phyloP scores from a whole-genome alignment of 2,797 vertebrate genomes.

The Thripadectes ignobilis region DNA sequence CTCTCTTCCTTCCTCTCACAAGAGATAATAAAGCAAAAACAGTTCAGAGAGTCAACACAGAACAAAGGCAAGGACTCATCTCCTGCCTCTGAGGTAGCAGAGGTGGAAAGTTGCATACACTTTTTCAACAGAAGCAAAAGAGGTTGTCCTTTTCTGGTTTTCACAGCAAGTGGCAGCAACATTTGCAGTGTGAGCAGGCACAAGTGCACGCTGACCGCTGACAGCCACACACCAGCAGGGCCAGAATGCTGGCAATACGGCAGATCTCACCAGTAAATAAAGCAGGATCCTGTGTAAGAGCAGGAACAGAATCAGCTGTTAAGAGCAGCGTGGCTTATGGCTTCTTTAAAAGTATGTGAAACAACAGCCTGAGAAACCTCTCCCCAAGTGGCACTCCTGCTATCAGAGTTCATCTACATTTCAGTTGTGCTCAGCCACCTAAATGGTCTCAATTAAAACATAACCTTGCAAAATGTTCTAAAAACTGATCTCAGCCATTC shows the following conservation, averaged over 20 bases:
- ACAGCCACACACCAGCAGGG: background rate
- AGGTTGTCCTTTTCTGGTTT: background rate
- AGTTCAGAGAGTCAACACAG: background rate
- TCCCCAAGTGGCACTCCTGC: rapidly evolving
- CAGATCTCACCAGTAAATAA: background rate
- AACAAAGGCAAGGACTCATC: background rate
- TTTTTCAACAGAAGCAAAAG: background rate
- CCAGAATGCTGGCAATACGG: rapidly evolving
- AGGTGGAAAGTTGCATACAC: background rate
- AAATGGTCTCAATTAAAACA: background rate
- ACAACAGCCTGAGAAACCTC: background rate
- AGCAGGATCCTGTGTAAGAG: background rate
- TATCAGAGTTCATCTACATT: background rate
- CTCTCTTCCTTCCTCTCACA: background rate
- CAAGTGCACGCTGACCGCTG: background rate
- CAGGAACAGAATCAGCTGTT: background rate
- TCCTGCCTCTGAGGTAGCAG: background rate
- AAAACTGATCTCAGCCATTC: background rate
- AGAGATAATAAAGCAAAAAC: background rate
- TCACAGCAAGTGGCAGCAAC: background rate
- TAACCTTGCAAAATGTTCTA: background rate
- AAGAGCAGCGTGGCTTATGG: background rate
- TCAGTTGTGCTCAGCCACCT: background rate
- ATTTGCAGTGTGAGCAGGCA: background rate
- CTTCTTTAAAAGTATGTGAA: background rate